Evolutionary conservation across 2,888 invertebrate species (phyloP), one percentile per base, ranked within the genome.

Genomic region (Heteromyza rotundicornis): DNA sequence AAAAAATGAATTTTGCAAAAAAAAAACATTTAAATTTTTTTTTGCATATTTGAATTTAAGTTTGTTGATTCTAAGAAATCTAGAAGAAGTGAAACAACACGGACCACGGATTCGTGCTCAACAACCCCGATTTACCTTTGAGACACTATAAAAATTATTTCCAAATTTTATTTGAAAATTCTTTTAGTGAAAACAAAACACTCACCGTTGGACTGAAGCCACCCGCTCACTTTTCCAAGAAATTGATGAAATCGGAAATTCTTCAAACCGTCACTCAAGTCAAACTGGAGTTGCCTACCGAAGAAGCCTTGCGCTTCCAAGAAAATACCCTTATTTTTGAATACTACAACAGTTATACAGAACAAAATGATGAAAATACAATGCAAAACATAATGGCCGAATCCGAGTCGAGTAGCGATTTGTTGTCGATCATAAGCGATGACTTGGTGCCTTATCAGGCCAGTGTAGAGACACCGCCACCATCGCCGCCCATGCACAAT

Each of bases 321-420:
- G 63, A 58, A 17, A 73, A 74, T 54, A 16, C 57, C 5, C 62
- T 66, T 35, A 50, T 74, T 27, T 35, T 74, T 0, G 64, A 66
- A 22, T 72, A 70, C 50, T 72, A 68, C 44, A 70, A 70, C 27
- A 60, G 20, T 5, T 12, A 32, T 8, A 5, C 5, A 32, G 32
- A 32, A 32, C 32, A 5, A 32, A 12, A 8, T 12, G 32, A 8
- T 32, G 5, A 32, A 32, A 53, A 24, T 23, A 8, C 12, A 51
- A 52, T 44, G 1, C 47, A 16, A 19, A 7, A 14, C 16, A 44
- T 1, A 58, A 52, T n/a, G n/a, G n/a, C n/a, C n/a, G n/a, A n/a
- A n/a, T n/a, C n/a, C n/a, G n/a, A n/a, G n/a, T n/a, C n/a, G n/a
- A n/a, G n/a, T n/a, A n/a, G n/a, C n/a, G n/a, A n/a, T n/a, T n/a